phyloP scores from a whole-genome alignment of 2,888 invertebrate genomes.

The Melanostoma scalare region DNA sequence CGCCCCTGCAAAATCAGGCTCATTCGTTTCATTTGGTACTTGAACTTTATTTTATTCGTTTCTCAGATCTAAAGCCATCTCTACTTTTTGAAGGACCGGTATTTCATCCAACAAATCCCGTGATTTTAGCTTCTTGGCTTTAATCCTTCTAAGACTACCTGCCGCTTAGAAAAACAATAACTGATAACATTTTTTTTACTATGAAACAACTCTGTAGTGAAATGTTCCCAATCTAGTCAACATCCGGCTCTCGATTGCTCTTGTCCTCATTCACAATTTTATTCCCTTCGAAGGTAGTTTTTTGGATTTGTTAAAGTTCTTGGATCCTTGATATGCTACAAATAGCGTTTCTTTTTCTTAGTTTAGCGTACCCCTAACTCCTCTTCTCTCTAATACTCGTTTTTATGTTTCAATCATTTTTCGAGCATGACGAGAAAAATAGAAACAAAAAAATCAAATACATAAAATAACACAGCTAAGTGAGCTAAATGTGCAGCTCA shows the following conservation, averaged over 20 bases:
- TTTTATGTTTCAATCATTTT: constrained; percentile 56
- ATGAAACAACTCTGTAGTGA: constrained; percentile 44
- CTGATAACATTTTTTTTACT: too few species aligned
- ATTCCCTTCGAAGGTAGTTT: constrained; percentile 40
- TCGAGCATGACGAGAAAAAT: constrained; percentile 10
- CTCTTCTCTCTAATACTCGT: not conserved
- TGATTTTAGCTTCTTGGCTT: too few species aligned
- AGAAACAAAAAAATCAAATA: not conserved
- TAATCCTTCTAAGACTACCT: too few species aligned
- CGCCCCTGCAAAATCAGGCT: too few species aligned
- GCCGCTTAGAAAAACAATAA: too few species aligned
- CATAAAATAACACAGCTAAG: constrained; percentile 12
- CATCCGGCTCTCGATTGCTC: constrained; percentile 19
- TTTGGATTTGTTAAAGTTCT: constrained; percentile 24
- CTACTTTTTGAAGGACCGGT: too few species aligned
- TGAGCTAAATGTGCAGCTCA: constrained; percentile 66
- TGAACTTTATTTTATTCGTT: too few species aligned
- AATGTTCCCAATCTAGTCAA: constrained; percentile 49
- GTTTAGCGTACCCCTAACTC: not conserved
- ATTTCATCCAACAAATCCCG: too few species aligned
- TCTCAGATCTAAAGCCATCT: too few species aligned
- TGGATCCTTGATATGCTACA: constrained; percentile 41
- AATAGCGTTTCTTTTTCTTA: constrained; percentile 49
- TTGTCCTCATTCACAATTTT: not conserved
- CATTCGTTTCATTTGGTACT: too few species aligned